phyloP scores from a whole-genome alignment of 2,113 vertebrate species.

The Heliornis fulica region DNA sequence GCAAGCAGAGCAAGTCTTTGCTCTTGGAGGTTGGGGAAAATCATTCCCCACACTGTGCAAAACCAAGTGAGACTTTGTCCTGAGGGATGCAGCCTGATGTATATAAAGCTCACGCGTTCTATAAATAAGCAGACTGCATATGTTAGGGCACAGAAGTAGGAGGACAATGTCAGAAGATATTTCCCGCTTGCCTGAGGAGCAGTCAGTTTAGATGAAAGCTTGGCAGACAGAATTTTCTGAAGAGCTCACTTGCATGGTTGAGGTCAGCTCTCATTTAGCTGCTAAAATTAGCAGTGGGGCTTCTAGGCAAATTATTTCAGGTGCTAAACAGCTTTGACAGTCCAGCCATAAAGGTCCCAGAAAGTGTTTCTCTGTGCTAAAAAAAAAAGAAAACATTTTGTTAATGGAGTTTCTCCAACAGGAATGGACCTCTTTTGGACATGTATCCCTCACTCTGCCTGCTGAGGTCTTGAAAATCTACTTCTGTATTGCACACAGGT shows the following conservation, averaged over 20 bases:
- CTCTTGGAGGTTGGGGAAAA: neutral
- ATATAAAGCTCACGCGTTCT: neutral
- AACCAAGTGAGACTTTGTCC: accelerated
- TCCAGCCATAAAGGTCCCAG: neutral
- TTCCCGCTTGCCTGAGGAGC: neutral
- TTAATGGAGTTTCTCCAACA: neutral
- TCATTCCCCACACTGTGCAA: accelerated
- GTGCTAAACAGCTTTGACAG: neutral
- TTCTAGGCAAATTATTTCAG: neutral
- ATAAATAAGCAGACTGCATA: conserved; percentile 25
- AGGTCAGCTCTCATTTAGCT: neutral
- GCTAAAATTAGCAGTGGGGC: neutral
- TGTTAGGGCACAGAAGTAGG: neutral
- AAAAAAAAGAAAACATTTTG: neutral
- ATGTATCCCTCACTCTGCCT: accelerated
- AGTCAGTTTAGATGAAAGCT: neutral
- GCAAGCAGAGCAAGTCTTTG: neutral
- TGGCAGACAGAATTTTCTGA: neutral
- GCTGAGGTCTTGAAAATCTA: neutral
- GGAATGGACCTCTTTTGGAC: neutral
- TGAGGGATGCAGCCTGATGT: neutral
- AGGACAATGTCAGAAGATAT: conserved; percentile 5
- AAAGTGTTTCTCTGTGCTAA: neutral
- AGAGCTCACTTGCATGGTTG: neutral
- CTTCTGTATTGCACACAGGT: neutral